Conservation (phyloP, 2,797 vertebrate species). For the Cossypha niveicapilla region DNA sequence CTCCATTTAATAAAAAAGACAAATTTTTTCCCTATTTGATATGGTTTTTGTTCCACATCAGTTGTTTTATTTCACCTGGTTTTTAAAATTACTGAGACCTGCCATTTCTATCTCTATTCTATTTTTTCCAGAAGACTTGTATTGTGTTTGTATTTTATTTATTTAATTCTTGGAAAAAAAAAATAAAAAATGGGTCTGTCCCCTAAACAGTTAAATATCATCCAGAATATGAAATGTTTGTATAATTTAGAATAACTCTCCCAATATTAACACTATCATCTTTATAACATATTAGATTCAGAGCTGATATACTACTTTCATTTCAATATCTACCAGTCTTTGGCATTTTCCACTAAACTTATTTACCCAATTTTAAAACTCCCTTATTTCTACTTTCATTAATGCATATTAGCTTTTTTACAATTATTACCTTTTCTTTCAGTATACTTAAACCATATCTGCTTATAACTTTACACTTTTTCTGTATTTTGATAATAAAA, state of each 20-base stretch:
- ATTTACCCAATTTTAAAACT: not conserved
- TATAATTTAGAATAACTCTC: not conserved
- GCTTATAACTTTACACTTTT: not conserved
- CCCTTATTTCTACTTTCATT: not conserved
- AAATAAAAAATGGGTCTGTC: fast-evolving
- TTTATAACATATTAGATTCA: not conserved
- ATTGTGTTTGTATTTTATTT: not conserved
- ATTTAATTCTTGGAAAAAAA: not conserved
- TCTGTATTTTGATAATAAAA: not conserved
- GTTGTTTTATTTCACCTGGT: not conserved
- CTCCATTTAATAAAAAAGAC: not conserved
- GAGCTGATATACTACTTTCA: not conserved
- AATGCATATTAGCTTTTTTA: not conserved
- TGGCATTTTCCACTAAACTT: not conserved
- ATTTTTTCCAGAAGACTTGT: not conserved
- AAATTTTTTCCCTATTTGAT: not conserved
- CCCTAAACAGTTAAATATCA: not conserved
- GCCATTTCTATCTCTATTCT: not conserved
- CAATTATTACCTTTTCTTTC: not conserved
- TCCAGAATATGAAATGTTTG: not conserved
- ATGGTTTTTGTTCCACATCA: not conserved
- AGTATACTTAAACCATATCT: not conserved
- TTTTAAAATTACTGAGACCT: not conserved
- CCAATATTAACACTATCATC: not conserved
- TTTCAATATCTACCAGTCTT: not conserved